These are phyloP conservation scores for Euura saliciscinereae DNA, from an alignment of 1,140 invertebrate species.

Conservation along the genomic window DNA sequence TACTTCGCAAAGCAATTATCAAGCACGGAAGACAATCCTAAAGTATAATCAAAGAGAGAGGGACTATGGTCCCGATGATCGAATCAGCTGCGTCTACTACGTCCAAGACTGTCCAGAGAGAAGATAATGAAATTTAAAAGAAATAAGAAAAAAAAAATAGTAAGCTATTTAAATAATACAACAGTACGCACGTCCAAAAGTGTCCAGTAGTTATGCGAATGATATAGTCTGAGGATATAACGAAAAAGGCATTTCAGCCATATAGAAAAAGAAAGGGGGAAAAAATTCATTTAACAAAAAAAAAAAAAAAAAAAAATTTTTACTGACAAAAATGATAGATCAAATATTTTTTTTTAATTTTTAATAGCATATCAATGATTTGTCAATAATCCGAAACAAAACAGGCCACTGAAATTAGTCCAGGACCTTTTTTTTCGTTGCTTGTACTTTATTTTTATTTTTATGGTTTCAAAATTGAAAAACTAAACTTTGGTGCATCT, in stretches of 20 bases:
- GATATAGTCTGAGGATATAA: conserved; percentile 1
- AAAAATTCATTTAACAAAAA: neutral
- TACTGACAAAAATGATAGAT: too few species aligned
- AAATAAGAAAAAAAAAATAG: conserved; percentile 26
- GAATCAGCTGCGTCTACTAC: conserved; percentile 17
- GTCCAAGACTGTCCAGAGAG: conserved; percentile 30
- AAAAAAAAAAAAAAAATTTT: too few species aligned
- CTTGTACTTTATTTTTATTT: too few species aligned
- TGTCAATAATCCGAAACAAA: too few species aligned
- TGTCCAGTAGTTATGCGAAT: conserved; percentile 28
- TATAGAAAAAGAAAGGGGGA: neutral
- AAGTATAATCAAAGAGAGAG: conserved; percentile 20
- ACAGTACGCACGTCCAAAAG: conserved; percentile 41
- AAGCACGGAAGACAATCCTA: conserved; percentile 32
- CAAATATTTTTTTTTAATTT: too few species aligned
- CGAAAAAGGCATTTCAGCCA: neutral
- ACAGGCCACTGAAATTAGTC: too few species aligned
- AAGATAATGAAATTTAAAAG: neutral
- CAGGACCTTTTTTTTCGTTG: too few species aligned
- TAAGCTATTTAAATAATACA: conserved; percentile 34
- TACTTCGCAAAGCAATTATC: neutral
- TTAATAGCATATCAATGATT: too few species aligned
- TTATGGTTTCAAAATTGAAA: too few species aligned
- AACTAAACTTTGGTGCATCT: too few species aligned
- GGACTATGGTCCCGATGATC: neutral